Evolutionary conservation across 2,113 vertebrate species (phyloP).

Genomic region (Lepisosteus oculatus): DNA sequence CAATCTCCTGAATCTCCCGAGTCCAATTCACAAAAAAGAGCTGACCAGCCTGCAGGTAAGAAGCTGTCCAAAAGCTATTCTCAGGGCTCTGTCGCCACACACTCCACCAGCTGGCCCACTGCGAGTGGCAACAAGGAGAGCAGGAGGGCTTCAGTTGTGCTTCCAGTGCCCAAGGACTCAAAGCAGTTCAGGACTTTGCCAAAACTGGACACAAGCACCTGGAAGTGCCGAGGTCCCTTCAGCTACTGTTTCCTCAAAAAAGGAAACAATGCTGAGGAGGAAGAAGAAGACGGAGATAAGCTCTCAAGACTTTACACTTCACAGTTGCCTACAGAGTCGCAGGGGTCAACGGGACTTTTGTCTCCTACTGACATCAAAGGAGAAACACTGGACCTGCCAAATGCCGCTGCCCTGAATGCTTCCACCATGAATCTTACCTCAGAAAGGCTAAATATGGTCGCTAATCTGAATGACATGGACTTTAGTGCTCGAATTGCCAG

Average conservation of each 20-base stretch:
- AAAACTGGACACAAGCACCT: conserved; percentile 67
- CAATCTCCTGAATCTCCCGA: conserved; percentile 59
- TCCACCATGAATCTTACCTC: conserved; percentile 51
- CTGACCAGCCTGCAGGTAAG: conserved; percentile 69
- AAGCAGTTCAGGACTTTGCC: conserved; percentile 74
- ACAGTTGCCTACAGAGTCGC: conserved; percentile 27
- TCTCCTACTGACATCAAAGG: conserved; percentile 40
- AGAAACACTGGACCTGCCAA: conserved; percentile 40
- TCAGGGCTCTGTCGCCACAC: conserved; percentile 70
- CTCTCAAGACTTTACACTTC: conserved; percentile 52
- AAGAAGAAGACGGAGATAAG: conserved; percentile 68
- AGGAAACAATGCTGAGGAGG: conserved; percentile 70
- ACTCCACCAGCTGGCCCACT: conserved; percentile 56
- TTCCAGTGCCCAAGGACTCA: conserved; percentile 70
- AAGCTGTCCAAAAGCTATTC: conserved; percentile 81
- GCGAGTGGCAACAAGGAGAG: conserved; percentile 49
- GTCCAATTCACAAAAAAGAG: conserved; percentile 58
- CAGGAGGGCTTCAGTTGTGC: conserved; percentile 57
- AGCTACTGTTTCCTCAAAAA: conserved; percentile 81
- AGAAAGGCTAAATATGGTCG: conserved; percentile 44
- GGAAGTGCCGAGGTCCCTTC: conserved; percentile 79
- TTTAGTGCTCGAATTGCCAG: conserved; percentile 70
- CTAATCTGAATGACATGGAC: conserved; percentile 61
- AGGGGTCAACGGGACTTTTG: conserved; percentile 27
- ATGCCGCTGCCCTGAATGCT: conserved; percentile 41